phyloP scores from a whole-genome alignment of 2,888 invertebrate species.

The Rhyacophila evoluta region DNA sequence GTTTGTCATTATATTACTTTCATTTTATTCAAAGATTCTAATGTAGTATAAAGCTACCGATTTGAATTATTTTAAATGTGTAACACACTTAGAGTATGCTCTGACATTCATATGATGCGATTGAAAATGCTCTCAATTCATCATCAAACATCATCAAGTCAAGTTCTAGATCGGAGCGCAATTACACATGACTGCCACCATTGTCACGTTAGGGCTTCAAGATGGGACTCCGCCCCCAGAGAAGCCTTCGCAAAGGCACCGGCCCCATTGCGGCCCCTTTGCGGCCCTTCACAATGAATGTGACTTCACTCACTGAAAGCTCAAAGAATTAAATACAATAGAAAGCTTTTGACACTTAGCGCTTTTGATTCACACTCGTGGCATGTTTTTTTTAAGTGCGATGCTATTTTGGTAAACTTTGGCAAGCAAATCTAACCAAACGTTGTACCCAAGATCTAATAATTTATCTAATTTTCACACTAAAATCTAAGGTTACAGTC shows the following conservation, averaged over 20 bases:
- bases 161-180: not conserved
- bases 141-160: not conserved
- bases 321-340: not conserved
- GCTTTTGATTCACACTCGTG: conserved; percentile 13
- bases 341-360: not conserved
- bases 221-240: not conserved
- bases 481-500: too few relatives aligned
- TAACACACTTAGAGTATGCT: too few relatives aligned
- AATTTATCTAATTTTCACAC: too few relatives aligned
- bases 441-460: too few relatives aligned
- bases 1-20: too few relatives aligned
- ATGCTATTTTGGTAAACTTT: not conserved
- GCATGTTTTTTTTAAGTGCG: not conserved
- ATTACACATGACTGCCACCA: not conserved
- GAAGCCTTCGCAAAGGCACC: not conserved
- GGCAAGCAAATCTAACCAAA: too few relatives aligned
- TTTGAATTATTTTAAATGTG: too few relatives aligned
- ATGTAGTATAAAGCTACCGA: too few relatives aligned
- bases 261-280: not conserved
- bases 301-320: not conserved
- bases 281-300: conserved; percentile 15
- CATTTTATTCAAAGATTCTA: too few relatives aligned
- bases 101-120: too few relatives aligned
- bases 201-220: not conserved
- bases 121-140: too few relatives aligned